These are phyloP conservation scores for Drosophila sucinea DNA, from an alignment of 1,140 invertebrate species.

Conservation along the genomic window DNA sequence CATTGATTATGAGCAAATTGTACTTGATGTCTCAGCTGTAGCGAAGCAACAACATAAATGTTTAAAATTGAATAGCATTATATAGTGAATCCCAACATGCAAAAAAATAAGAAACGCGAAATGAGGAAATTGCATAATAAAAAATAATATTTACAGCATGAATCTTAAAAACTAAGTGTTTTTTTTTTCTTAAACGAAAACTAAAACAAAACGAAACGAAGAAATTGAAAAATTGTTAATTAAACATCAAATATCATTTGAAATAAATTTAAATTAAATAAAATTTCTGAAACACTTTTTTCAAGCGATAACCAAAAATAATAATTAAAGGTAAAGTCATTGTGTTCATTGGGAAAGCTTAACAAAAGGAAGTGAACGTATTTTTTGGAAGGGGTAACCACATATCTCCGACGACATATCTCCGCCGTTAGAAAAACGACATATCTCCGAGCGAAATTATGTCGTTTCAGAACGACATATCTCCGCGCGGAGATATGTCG, in stretches of 20 bases:
- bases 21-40: constrained; percentile 77
- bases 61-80: constrained; percentile 41
- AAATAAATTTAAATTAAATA: constrained; percentile 70
- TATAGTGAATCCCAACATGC: constrained; percentile 34
- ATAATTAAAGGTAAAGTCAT: not conserved
- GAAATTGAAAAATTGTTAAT: constrained; percentile 75
- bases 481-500: too few relatives aligned
- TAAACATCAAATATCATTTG: constrained; percentile 78
- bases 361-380: too few relatives aligned
- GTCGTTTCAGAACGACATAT: too few relatives aligned
- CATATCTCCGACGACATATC: too few relatives aligned
- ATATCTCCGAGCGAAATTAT: too few relatives aligned
- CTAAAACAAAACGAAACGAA: constrained; percentile 34
- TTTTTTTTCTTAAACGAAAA: constrained; percentile 77
- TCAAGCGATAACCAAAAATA: not conserved
- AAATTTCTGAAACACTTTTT: not conserved
- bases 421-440: too few relatives aligned
- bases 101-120: constrained; percentile 17
- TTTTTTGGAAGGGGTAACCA: too few relatives aligned
- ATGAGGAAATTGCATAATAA: constrained; percentile 1
- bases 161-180: constrained; percentile 78
- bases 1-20: constrained; percentile 70
- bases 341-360: not conserved
- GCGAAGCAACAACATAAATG: constrained; percentile 46
- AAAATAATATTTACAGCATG: constrained; percentile 70